These are phyloP conservation scores for Catalaphyllia jardinei DNA, from an alignment of 64 coral and sea anemone species.

Conservation along the genomic window DNA sequence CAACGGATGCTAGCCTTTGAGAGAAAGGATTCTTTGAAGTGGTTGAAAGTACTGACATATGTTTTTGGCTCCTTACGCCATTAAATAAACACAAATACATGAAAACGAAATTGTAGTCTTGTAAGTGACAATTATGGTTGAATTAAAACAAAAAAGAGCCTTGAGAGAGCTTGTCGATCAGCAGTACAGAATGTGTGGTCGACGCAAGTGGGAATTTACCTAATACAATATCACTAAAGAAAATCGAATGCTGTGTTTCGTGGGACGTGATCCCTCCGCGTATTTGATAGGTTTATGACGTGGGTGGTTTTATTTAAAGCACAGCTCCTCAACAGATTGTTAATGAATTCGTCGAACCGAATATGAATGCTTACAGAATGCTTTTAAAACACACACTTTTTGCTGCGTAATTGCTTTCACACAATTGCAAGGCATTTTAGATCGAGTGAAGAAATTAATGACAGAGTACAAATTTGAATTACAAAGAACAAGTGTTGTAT, in stretches of 20 bases:
- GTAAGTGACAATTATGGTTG: neutral
- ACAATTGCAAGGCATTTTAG: constrained; percentile 36
- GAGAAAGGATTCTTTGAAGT: neutral
- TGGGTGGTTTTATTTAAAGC: neutral
- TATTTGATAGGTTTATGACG: neutral
- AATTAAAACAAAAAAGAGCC: neutral
- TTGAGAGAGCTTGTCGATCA: neutral
- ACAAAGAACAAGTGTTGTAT: neutral
- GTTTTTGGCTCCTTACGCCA: neutral
- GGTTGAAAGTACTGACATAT: neutral
- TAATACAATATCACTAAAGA: neutral
- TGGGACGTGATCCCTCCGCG: neutral
- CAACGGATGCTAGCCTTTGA: neutral
- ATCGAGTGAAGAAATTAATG: neutral
- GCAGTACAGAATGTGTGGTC: neutral
- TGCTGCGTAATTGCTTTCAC: constrained; percentile 23
- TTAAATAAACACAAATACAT: neutral
- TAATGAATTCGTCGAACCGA: constrained; percentile 7
- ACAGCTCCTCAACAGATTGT: neutral
- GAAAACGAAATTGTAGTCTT: too few relatives aligned
- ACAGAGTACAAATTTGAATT: constrained; percentile 5
- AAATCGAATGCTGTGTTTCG: neutral
- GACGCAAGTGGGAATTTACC: neutral
- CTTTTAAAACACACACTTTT: constrained; percentile 8
- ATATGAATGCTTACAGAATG: neutral